Evolutionary conservation across 2,888 invertebrate genomes (phyloP), one percentile per base, ranked within the genome.

Genomic region (Galeopsomyia nigrocyanea): DNA sequence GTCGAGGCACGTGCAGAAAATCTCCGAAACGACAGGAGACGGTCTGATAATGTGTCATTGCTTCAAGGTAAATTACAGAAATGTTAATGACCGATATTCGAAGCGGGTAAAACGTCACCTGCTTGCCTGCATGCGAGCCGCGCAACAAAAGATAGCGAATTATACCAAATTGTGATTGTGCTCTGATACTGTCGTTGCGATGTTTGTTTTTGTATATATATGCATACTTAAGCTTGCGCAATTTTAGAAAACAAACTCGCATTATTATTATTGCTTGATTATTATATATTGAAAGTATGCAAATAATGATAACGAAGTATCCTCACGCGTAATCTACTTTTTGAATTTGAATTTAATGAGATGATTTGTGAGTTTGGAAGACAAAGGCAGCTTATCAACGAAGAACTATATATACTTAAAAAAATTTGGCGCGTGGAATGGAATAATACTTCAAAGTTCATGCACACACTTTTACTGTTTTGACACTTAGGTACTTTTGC

Each of bases 41-140:
- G 67, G 17, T 22, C 63, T 49, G 73, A 71, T 68, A 74, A 75
- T 56, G 57, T 72, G 70, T 65, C 61, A 62, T 71, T 73, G 71
- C 57, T 71, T 75, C 75, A 75, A 75, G 75, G 75, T 75, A 75
- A 75, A 68, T 73, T 63, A 60, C 50, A 74, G 26, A 67, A 68
- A 71, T 16, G 74, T 72, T 74, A 71, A 76, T 69, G 76, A 74
- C 76, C 76, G 76, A 76, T 76, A 73, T 66, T 61, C 3, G n/a
- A 46, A 10, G 47, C 51, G 31, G 21, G 21, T 47, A 58, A 21
- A 47, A 57, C 50, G 21, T 62, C 50, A 63, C 26, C 21, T 51
- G 19, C 10, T 31, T 17, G 55, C n/a, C 47, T 49, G 5, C 17
- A 49, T 10, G 49, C 19, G 51, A 39, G 60, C 39, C 1, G 39